Base-by-base conservation (phyloP, 2,888 invertebrate species). In the Lordiphosa fenestrarum region DNA sequence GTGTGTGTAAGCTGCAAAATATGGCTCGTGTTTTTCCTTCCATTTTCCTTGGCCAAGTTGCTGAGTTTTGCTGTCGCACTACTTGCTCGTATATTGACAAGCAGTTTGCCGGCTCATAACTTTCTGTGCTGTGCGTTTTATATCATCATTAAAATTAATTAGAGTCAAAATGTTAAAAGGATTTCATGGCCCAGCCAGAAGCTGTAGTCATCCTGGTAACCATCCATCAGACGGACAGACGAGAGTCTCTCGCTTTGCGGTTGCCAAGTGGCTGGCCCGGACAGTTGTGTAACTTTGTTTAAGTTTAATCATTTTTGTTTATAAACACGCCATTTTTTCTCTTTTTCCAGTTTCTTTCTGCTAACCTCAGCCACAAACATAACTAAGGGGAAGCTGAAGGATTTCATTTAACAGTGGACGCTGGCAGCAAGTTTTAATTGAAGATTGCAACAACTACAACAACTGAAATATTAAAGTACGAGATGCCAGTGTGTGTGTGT, bases 111-210 rank as follows among this genome's bases (percentile, higher is more conserved):
- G 39, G 56, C 63, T 60, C 54, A 59, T 59, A 66, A 55, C 65
- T 59, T 52, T 52, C 40, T 12, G 41, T 50, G 15, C 54, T 46
- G 44, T 40, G 25, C 30, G 53, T 48, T 64, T 86, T 75, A 70
- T 70, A 64, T 64, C 69, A 71, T 80, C 75, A 86, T 86, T 85
- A 85, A 87, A 86, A 86, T 83, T 86, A 86, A 87, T 87, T 85
- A 80, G 75, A 81, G 78, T 78, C 73, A 74, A 73, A 77, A 78
- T 78, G 72, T 64, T 69, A 73, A 80, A 75, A 78, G 71, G 69
- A 78, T 73, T 73, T 71, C 63, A 69, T 66, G 57, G 66, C 67
- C 56, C 47, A 39, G 57, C 38, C 39, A 48, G 51, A 40, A 49
- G 46, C 30, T 37, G 39, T 30, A 50, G 46, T 40, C 37, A 59